Base-by-base conservation (phyloP, 1,140 invertebrate genomes). In the Heliconius eleuchia region DNA sequence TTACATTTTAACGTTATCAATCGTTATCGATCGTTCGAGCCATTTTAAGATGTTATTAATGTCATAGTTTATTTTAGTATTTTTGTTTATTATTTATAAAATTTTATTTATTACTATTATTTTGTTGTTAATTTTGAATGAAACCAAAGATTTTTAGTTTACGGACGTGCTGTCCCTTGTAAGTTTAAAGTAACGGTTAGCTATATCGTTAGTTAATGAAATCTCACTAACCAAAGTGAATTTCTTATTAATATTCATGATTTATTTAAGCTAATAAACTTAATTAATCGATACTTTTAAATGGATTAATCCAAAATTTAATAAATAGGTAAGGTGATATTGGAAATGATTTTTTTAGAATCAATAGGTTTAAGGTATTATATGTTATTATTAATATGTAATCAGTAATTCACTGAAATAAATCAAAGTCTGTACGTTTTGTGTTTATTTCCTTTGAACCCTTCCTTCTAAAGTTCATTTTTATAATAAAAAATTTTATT, bases 331-430 rank as follows among this genome's bases (percentile, higher is more conserved):
- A 92, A 92, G 91, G 88, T 92, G 91, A 91, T 93, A 93, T 94
- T 94, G 92, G 91, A 94, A 94, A 94, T 93, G 92, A 94, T 94
- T 94, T 94, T 94, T 94, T 92, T 94, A 94, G 92, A 92, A 92
- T 94, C 91, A 93, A 88, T 92, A 92, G 91, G 84, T 71, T 57
- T 94, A 94, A 94, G 92, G 82, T 92, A 91, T 90, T 89, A 90
- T 93, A 93, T 93, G 90, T 94, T 92, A 93, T 92, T 90, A 92
- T 86, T 92, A 90, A 91, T 91, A 94, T 94, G 91, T 94, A 94
- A 92, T 92, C 91, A 94, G 91, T 93, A 94, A 92, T 39, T 93
- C 89, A 92, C 91, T 94, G 91, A 93, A 94, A 91, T 92, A 94
- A 92, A 92, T 89, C 85, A 87, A 91, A 92, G 91, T 87, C 88